Conservation (phyloP, 2,113 vertebrate genomes). For the Pachypanchax playfairii region DNA sequence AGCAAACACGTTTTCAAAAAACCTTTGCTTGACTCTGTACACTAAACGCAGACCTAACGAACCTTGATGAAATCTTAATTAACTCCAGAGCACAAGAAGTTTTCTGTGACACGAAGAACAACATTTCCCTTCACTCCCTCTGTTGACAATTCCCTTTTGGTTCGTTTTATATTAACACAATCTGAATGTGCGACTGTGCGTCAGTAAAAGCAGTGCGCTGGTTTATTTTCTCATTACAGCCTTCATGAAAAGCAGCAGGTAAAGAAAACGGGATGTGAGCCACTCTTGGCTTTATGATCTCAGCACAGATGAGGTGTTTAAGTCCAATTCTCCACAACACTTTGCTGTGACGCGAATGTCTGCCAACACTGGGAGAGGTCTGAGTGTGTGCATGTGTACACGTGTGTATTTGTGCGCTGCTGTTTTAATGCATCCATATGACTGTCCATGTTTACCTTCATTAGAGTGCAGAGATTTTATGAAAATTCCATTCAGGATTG, state of each 20-base stretch:
- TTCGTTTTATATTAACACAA: conserved; percentile 44
- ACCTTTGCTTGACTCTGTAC: conserved; percentile 16
- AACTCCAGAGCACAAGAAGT: conserved; percentile 61
- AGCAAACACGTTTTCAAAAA: conserved; percentile 33
- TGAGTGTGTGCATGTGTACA: conserved; percentile 2
- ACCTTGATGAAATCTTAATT: conserved; percentile 61
- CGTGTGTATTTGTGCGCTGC: background rate
- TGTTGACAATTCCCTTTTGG: conserved; percentile 32
- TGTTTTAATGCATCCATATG: conserved; percentile 39
- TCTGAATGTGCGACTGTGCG: conserved; percentile 45
- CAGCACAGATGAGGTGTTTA: conserved; percentile 42
- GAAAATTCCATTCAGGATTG: conserved; percentile 79
- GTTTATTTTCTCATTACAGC: conserved; percentile 65
- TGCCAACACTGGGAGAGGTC: conserved; percentile 37
- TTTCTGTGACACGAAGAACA: conserved; percentile 62
- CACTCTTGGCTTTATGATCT: conserved; percentile 31
- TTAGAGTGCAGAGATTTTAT: conserved; percentile 52
- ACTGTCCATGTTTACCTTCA: conserved; percentile 56
- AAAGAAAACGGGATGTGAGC: conserved; percentile 27
- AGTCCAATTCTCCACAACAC: conserved; percentile 33
- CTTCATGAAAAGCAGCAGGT: conserved; percentile 65
- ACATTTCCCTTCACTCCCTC: conserved; percentile 47
- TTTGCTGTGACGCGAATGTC: conserved; percentile 55
- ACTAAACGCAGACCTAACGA: conserved; percentile 36
- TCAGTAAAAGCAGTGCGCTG: conserved; percentile 34